Percentiles rank a stretch among this genome's conserved stretches.
Conservation (phyloP, 2,113 vertebrate species). For the Acrocephalus arundinaceus region DNA sequence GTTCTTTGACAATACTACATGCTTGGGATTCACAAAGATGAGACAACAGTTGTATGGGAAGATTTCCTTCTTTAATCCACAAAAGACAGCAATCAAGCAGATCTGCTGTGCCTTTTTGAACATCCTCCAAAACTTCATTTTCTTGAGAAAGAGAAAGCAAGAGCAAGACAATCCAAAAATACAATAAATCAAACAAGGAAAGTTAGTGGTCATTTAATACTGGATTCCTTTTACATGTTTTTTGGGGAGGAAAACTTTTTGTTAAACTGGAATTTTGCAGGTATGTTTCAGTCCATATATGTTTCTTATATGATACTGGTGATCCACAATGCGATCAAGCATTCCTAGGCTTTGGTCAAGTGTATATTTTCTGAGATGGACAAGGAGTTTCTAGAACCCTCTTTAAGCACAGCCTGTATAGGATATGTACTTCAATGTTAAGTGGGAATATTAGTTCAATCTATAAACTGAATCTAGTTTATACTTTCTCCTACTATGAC, state of each 20-base stretch:
- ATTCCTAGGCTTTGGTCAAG: not conserved
- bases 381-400: not conserved
- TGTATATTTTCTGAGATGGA: not conserved
- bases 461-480: not conserved
- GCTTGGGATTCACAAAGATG: not conserved
- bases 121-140: not conserved
- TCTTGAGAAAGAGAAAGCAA: not conserved
- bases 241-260: not conserved
- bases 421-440: rapidly evolving
- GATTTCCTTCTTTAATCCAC: not conserved
- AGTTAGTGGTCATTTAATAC: not conserved
- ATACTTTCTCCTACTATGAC: not conserved
- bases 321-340: not conserved
- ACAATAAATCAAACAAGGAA: not conserved
- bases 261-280: not conserved
- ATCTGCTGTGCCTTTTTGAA: not conserved
- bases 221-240: not conserved
- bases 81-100: not conserved
- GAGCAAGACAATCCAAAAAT: not conserved
- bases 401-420: not conserved
- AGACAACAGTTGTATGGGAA: not conserved
- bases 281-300: not conserved
- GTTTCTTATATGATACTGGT: not conserved
- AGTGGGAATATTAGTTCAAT: not conserved
- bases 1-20: rapidly evolving